Evolutionary conservation across 1,140 invertebrate species (phyloP), one percentile per base, ranked within the genome.

Genomic region (Drosophila nasuta): DNA sequence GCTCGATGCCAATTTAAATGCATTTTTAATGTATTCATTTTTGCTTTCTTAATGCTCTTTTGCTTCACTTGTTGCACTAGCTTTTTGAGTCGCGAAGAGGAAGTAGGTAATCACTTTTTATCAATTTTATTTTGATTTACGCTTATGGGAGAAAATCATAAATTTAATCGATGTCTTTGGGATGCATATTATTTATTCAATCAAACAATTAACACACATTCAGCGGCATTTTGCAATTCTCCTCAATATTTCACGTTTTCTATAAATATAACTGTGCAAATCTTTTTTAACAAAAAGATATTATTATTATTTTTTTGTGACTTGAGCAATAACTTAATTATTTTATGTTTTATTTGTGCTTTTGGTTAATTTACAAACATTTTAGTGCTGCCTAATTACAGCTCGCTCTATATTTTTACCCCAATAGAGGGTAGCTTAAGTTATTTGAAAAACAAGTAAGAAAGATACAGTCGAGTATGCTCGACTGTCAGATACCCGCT

Each of bases 341-440:
- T 66, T 70, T 77, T 67, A 68, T 63, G 28, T 66, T 77, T 87
- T 82, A 65, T 67, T 79, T 71, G 58, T 43, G 75, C 67, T 72
- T 87, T 82, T 74, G 83, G 83, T 80, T 88, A 87, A 70, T 88
- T 83, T 88, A 77, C 85, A 46, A 79, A 72, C 80, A 75, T 73
- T 88, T 81, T 75, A 78, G 67, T 69, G 74, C 73, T 87, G 77
- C 77, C 77, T 87, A 83, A 88, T 87, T 88, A 81, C 80, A 70
- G 66, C 77, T 25, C 73, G 77, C 83, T 83, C 83, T 83, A 83
- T 80, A 77, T 81, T 68, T 71, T 68, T 45, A 33, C 8, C 66
- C 38, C n/a, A 35, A 15, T 4, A 73, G 57, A 49, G 74, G 77
- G 65, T n/a, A 2, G 66, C 0, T 6, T 4, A 8, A 45, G 56